A percentile compares a stretch with the other conserved stretches of the same genome.
These are phyloP conservation scores for Parauchenoglanis punctatus DNA, from an alignment of 2,797 vertebrate species.

Conservation along the genomic window DNA sequence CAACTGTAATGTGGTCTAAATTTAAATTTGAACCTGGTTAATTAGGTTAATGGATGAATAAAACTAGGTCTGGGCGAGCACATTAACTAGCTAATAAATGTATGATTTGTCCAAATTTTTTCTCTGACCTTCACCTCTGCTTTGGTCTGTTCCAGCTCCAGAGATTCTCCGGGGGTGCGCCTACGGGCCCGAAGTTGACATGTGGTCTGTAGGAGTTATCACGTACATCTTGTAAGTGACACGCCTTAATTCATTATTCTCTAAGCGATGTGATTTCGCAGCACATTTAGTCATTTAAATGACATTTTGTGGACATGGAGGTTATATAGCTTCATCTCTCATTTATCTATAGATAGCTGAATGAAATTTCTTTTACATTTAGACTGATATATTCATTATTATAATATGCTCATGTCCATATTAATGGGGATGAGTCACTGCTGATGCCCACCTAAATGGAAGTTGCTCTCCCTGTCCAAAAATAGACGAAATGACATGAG, in stretches of 20 bases:
- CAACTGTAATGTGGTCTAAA: not conserved
- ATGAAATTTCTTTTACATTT: not conserved
- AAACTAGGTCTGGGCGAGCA: not conserved
- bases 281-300: not conserved
- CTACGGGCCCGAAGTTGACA: constrained; percentile 87
- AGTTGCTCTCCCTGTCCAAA: not conserved
- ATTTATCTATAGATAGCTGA: not conserved
- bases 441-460: not conserved
- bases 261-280: constrained; percentile 20
- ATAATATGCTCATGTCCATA: not conserved
- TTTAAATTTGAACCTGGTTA: not conserved
- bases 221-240: constrained; percentile 88
- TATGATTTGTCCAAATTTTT: not conserved
- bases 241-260: constrained; percentile 35
- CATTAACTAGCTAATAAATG: not conserved
- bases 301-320: not conserved
- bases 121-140: constrained; percentile 22
- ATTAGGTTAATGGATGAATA: not conserved
- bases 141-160: constrained; percentile 72
- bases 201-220: constrained; percentile 90
- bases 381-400: not conserved
- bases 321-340: not conserved
- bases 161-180: constrained; percentile 86
- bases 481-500: not conserved
- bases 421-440: constrained; percentile 5